phyloP scores from a whole-genome alignment of 2,113 vertebrate species.

The Carollia perspicillata region DNA sequence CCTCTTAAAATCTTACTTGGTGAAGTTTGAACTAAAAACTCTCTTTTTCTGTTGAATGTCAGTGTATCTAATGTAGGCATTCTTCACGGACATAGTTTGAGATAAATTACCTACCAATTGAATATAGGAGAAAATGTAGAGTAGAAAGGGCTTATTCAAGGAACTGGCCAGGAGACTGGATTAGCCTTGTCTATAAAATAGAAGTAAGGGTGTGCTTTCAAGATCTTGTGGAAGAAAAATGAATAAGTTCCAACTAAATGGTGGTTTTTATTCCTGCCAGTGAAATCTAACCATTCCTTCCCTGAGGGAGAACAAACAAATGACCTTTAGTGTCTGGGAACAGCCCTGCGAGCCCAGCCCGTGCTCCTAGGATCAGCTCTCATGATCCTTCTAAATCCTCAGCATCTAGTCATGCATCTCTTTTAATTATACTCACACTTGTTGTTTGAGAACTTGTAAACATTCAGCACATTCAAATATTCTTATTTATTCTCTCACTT shows the following conservation, averaged over 20 bases:
- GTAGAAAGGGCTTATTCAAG: not conserved
- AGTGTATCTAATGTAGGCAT: not conserved
- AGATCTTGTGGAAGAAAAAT: not conserved
- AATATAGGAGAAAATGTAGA: not conserved
- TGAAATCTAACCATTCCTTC: not conserved
- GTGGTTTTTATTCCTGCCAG: not conserved
- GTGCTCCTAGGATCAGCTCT: not conserved
- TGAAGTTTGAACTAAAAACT: not conserved
- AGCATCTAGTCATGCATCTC: not conserved
- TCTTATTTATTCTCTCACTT: not conserved
- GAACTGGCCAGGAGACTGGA: not conserved
- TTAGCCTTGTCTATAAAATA: not conserved
- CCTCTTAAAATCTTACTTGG: not conserved
- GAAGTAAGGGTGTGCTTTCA: not conserved
- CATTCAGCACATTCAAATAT: not conserved
- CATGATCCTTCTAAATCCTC: not conserved
- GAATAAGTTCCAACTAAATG: not conserved
- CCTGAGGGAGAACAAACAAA: not conserved
- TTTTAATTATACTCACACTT: not conserved
- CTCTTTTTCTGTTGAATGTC: not conserved
- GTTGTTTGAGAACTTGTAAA: slow-evolving; percentile 23
- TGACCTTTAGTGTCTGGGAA: not conserved
- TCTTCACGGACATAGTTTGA: not conserved
- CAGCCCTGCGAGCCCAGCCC: accelerated
- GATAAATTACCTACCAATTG: not conserved